These are phyloP conservation scores for Neolamprologus toae DNA, from an alignment of 2,113 vertebrate genomes.

Conservation along the genomic window DNA sequence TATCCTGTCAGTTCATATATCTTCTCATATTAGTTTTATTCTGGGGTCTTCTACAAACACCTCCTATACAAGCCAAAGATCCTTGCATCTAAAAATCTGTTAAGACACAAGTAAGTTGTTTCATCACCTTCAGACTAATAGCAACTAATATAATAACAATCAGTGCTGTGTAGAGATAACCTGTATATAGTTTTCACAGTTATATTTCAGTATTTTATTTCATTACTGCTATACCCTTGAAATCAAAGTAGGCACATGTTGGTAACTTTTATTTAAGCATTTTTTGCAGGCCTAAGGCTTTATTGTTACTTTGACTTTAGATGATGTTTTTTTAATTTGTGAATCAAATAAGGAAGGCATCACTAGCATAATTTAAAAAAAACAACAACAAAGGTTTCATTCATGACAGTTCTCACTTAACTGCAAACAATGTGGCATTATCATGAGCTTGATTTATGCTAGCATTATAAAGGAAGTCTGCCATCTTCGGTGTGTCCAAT, in stretches of 20 bases:
- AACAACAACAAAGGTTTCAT: background rate
- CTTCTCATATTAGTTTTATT: background rate
- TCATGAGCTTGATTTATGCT: background rate
- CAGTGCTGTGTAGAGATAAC: background rate
- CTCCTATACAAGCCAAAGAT: background rate
- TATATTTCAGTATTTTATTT: background rate
- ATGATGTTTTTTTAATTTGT: background rate
- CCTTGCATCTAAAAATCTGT: background rate
- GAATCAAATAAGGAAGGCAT: background rate
- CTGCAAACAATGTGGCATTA: background rate
- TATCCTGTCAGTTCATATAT: background rate
- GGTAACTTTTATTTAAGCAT: background rate
- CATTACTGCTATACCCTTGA: background rate
- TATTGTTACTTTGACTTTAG: background rate
- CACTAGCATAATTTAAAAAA: background rate
- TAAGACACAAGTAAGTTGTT: background rate
- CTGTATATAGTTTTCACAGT: background rate
- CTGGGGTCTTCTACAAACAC: background rate
- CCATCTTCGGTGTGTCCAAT: background rate
- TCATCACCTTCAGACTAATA: background rate
- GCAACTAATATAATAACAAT: background rate
- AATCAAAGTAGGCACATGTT: background rate
- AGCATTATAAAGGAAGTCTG: background rate
- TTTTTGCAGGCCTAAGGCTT: background rate
- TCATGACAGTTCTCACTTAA: background rate